phyloP scores from a whole-genome alignment of 1,140 invertebrate species.

The Zaprionus ornatus region DNA sequence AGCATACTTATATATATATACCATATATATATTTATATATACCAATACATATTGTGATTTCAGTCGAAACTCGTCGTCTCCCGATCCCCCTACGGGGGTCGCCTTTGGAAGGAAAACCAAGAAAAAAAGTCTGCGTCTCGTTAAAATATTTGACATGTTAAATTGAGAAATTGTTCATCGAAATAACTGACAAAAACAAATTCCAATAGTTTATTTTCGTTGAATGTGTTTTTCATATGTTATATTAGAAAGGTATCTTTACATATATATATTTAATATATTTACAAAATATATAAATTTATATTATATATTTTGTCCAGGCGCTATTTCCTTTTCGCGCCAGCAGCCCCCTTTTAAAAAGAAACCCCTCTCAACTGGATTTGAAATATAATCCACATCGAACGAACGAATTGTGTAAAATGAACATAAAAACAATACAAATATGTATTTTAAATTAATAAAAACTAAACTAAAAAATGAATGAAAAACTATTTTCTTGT shows the following conservation, averaged over 20 bases:
- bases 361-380: background rate
- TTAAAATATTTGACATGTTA: slow-evolving; percentile 72
- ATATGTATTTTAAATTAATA: slow-evolving; percentile 6
- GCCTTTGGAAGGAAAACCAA: slow-evolving; percentile 55
- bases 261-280: background rate
- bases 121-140: slow-evolving; percentile 67
- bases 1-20: slow-evolving; percentile 16
- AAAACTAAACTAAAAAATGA: background rate
- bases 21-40: slow-evolving; percentile 48
- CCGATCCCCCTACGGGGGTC: slow-evolving; percentile 24
- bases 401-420: slow-evolving; percentile 8
- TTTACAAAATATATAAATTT: slow-evolving; percentile 10
- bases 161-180: slow-evolving; percentile 45
- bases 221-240: background rate
- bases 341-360: background rate
- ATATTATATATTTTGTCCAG: slow-evolving; percentile 4
- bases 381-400: background rate
- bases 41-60: slow-evolving; percentile 70
- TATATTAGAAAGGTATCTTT: background rate
- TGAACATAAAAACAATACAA: slow-evolving; percentile 2
- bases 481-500: background rate
- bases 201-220: slow-evolving; percentile 6
- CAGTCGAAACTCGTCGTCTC: slow-evolving; percentile 75
- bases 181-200: slow-evolving; percentile 46
- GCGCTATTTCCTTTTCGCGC: background rate